Evolutionary conservation across 2,888 invertebrate genomes (phyloP).

Genomic region (Eristalis intricaria): DNA sequence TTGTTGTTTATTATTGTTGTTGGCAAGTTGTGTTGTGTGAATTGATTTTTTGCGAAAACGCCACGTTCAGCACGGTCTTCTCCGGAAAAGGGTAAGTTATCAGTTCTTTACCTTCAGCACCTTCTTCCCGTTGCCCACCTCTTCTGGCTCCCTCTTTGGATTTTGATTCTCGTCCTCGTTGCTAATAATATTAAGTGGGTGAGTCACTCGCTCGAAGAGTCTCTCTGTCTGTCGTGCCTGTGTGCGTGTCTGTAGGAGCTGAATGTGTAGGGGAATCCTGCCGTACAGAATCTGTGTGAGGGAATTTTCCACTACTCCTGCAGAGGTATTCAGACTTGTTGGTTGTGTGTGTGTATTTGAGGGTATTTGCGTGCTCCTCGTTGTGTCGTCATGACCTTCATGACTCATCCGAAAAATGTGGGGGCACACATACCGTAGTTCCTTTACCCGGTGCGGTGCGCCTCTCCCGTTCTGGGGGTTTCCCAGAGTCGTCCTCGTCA

Average conservation of each 20-base stretch:
- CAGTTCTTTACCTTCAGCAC: slow-evolving; percentile 7
- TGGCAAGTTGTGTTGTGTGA: slow-evolving; percentile 30
- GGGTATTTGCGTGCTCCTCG: slow-evolving; percentile 72
- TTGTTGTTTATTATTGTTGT: slow-evolving; percentile 40
- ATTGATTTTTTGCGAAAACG: slow-evolving; percentile 68
- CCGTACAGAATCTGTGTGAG: slow-evolving; percentile 53
- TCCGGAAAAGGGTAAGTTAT: slow-evolving; percentile 70
- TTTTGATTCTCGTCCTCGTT: slow-evolving; percentile 39
- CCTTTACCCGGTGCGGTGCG: slow-evolving; percentile 43
- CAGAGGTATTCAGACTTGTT: not conserved
- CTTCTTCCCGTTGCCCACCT: not conserved
- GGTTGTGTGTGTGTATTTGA: slow-evolving; percentile 21
- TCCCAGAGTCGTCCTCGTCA: slow-evolving; percentile 68
- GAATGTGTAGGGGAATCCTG: slow-evolving; percentile 66
- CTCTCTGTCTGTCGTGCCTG: not conserved
- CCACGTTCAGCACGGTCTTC: slow-evolving; percentile 54
- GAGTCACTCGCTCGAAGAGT: slow-evolving; percentile 54
- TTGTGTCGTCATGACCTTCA: slow-evolving; percentile 81
- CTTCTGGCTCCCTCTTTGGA: not conserved
- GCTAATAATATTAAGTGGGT: slow-evolving; percentile 71
- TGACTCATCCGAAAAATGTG: slow-evolving; percentile 79
- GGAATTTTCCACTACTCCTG: slow-evolving; percentile 60
- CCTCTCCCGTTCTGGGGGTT: slow-evolving; percentile 74
- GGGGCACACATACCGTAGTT: slow-evolving; percentile 48
- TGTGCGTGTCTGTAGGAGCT: slow-evolving; percentile 62